A percentile compares a stretch with the other conserved stretches of the same genome.
Conservation (phyloP, 1,140 invertebrate species). For the Panagrolaimus sp. region DNA sequence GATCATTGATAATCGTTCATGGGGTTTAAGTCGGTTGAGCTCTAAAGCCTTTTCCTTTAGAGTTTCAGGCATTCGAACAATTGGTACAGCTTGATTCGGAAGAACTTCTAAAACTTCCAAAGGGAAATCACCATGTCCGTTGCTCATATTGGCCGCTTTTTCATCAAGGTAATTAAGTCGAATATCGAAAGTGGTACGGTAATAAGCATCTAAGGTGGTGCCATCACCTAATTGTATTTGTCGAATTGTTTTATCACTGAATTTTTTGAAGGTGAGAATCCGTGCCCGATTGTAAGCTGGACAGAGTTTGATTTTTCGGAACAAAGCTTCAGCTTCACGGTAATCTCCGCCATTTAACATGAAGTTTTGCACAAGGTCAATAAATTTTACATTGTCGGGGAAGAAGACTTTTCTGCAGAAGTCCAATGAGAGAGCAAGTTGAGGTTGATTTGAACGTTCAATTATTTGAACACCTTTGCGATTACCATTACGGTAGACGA, state of each 20-base stretch:
- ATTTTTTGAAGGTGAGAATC: background rate
- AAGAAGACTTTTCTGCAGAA: background rate
- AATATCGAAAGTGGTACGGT: background rate
- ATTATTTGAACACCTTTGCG: background rate
- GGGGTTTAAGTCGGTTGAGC: too few species aligned
- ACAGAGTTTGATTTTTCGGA: background rate
- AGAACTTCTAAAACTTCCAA: constrained; percentile 3
- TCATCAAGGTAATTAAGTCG: background rate
- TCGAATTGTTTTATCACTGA: background rate
- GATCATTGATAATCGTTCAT: too few species aligned
- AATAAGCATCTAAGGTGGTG: background rate
- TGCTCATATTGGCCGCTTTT: background rate
- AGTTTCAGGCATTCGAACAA: constrained; percentile 26
- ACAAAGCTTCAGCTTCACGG: background rate
- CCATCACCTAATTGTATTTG: background rate
- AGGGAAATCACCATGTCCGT: background rate
- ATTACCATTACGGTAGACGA: background rate
- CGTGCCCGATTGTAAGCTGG: background rate
- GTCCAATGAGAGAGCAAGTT: background rate
- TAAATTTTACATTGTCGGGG: background rate
- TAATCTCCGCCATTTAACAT: background rate
- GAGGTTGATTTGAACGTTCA: background rate
- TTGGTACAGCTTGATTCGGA: constrained; percentile 27
- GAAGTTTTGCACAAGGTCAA: background rate
- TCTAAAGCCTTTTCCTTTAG: too few species aligned